Base-by-base conservation (phyloP, 1,140 invertebrate genomes). In the Achroia grisella region DNA sequence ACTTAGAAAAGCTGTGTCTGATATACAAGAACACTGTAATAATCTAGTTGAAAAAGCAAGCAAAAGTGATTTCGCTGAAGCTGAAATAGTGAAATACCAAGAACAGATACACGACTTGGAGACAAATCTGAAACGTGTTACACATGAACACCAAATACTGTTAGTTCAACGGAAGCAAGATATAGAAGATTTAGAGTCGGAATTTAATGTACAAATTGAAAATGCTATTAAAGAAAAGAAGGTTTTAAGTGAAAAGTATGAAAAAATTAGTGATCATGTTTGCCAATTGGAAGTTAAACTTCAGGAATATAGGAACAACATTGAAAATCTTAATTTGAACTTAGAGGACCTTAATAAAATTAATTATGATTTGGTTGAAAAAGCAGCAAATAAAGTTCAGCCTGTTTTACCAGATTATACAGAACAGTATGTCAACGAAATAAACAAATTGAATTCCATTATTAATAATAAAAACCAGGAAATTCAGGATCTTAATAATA, bases 121-220 rank as follows among this genome's bases (percentile, higher is more conserved):
- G 62, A 48, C 58, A 13, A 86, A 88, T 29, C 27, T 90, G 15
- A 88, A 88, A 65, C 86, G 80, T 12, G 48, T 88, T 39, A 81
- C 86, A 9, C 65, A 78, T 29, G 87, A 89, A 17, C 86, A 88
- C 66, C 87, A 88, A 54, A 69, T 73, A 27, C 76, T 88, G 36
- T 50, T 89, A 52, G 69, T 75, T 4, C 75, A 85, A 41, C 89
- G 88, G 55, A 78, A 82, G 30, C 80, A 66, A 10, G 89, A 91
- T 44, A 82, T 89, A 32, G 89, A 91, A 52, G 88, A 89, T 53
- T 65, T 90, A 33, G 89, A 91, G 62, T 67, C 72, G 17, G 89
- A 91, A 57, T 85, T 90, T 44, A 89, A 88, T 51, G 77, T 71
- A n/a, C 90, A 91, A 68, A 84, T 91, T 43, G 84, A 89, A 59